Percentiles rank a stretch among this genome's conserved stretches.
Evolutionary conservation across 2,113 vertebrate genomes (phyloP).

Genomic region (Rhea pennata): DNA sequence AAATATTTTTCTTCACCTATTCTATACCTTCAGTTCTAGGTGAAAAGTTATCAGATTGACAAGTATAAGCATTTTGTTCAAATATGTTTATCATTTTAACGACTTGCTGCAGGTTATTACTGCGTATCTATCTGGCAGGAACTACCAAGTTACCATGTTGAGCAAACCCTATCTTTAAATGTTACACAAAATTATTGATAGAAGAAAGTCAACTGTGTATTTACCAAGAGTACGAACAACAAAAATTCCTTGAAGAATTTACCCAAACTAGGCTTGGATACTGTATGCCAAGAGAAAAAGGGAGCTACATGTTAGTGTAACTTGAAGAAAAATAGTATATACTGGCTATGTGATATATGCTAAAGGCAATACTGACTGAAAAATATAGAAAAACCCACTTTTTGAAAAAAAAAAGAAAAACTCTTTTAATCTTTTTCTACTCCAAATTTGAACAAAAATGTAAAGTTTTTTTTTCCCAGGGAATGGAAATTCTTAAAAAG

Average conservation of each 20-base stretch:
- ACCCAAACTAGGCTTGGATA: neutral
- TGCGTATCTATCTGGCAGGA: neutral
- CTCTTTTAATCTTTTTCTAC: neutral
- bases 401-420: neutral
- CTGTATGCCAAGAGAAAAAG: neutral
- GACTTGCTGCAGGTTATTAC: neutral
- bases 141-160: neutral
- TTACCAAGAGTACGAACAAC: neutral
- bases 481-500: neutral
- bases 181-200: neutral
- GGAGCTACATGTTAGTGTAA: neutral
- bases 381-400: neutral
- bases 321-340: neutral
- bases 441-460: neutral
- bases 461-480: neutral
- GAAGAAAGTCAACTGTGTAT: neutral
- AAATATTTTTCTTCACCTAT: neutral
- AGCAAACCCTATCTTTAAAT: neutral
- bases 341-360: neutral
- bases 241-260: constrained; percentile 10
- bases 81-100: neutral
- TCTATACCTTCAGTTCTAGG: neutral
- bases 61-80: neutral
- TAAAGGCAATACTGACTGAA: neutral
- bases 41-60: neutral